A percentile compares a stretch with the other conserved stretches of the same genome.
These are phyloP conservation scores for Hydriomena furcata DNA, from an alignment of 2,888 invertebrate genomes.

Conservation along the genomic window DNA sequence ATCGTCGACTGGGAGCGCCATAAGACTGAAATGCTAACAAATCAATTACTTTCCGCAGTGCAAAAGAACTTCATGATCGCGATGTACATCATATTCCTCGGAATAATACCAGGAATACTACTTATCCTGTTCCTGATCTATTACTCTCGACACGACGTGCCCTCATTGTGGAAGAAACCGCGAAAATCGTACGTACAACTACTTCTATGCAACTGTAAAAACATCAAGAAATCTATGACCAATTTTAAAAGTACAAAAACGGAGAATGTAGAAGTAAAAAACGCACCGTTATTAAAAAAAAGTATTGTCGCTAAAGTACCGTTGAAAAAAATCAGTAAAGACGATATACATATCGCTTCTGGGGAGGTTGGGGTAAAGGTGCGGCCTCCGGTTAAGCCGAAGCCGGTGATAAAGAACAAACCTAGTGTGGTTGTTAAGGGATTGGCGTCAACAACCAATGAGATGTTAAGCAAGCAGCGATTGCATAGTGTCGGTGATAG, in stretches of 20 bases:
- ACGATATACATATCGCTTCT: constrained; percentile 61
- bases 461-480: constrained; percentile 36
- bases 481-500: constrained; percentile 41
- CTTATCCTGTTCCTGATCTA: constrained; percentile 87
- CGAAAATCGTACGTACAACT: constrained; percentile 77
- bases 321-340: constrained; percentile 69
- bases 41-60: constrained; percentile 82
- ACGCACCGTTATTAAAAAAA: background rate
- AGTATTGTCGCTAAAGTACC: background rate
- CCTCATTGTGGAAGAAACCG: constrained; percentile 79
- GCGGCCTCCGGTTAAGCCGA: constrained; percentile 18
- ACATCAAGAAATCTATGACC: constrained; percentile 29
- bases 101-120: constrained; percentile 90
- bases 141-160: constrained; percentile 88
- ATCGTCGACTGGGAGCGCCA: too few relatives aligned
- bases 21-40: too few relatives aligned
- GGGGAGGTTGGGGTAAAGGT: constrained; percentile 30
- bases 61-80: constrained; percentile 90
- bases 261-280: constrained; percentile 18
- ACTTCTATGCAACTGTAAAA: constrained; percentile 37
- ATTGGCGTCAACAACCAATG: constrained; percentile 85
- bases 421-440: constrained; percentile 80
- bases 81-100: constrained; percentile 94
- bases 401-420: constrained; percentile 40
- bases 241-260: constrained; percentile 40